phyloP scores from a whole-genome alignment of 2,797 vertebrate genomes.

The Ceyx erithaca region DNA sequence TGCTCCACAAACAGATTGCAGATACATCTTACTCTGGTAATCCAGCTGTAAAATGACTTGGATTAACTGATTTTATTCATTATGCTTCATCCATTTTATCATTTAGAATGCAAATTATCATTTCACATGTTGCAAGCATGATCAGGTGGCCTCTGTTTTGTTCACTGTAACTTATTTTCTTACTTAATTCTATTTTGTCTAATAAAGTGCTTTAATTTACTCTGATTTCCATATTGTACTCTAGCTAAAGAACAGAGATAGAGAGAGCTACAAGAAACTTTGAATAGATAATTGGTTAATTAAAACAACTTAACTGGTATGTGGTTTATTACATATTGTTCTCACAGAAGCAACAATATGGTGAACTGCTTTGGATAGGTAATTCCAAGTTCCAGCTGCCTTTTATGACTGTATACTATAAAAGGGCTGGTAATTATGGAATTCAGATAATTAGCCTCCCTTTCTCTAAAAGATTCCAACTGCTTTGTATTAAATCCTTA shows the following conservation, averaged over 20 bases:
- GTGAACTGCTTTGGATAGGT: slow-evolving; percentile 39
- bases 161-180: not conserved
- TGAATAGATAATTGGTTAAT: slow-evolving; percentile 64
- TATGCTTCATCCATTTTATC: not conserved
- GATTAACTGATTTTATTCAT: not conserved
- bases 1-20: not conserved
- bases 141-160: not conserved
- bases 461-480: not conserved
- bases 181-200: slow-evolving; percentile 25
- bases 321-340: slow-evolving; percentile 55
- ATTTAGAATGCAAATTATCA: not conserved
- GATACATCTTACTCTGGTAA: not conserved
- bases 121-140: not conserved
- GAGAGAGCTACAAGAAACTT: slow-evolving; percentile 29
- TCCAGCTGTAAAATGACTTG: not conserved
- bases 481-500: not conserved
- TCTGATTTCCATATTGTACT: slow-evolving; percentile 51
- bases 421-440: not conserved
- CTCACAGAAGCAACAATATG: slow-evolving; percentile 34
- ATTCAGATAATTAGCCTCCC: not conserved
- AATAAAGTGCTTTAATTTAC: slow-evolving; percentile 55
- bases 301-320: slow-evolving; percentile 58
- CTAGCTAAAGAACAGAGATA: slow-evolving; percentile 59
- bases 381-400: slow-evolving; percentile 45
- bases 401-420: not conserved